Percentiles rank a stretch among this genome's conserved stretches.
Evolutionary conservation across 2,888 invertebrate species (phyloP).

Genomic region (Mylabris sibirica): DNA sequence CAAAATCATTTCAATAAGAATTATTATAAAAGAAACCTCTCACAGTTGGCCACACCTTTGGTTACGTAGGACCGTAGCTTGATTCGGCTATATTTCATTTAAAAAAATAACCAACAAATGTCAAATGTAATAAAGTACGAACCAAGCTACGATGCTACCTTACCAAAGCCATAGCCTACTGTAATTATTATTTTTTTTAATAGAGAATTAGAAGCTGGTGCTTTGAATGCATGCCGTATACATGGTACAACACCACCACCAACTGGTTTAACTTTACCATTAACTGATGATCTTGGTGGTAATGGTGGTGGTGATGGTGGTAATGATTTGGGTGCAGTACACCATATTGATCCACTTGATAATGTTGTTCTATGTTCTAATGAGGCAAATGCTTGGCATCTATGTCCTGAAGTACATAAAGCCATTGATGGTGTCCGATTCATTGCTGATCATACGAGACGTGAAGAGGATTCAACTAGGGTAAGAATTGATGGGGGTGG

Average conservation of each 20-base stretch:
- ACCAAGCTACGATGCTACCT: too few species aligned
- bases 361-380: slow-evolving; percentile 55
- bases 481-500: slow-evolving; percentile 68
- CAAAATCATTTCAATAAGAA: too few species aligned
- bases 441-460: slow-evolving; percentile 90
- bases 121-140: too few species aligned
- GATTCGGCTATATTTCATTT: too few species aligned
- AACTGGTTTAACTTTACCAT: slow-evolving; percentile 60
- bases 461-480: slow-evolving; percentile 90
- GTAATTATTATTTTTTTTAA: too few species aligned
- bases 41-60: too few species aligned
- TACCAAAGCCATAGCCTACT: too few species aligned
- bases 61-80: too few species aligned
- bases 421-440: slow-evolving; percentile 92
- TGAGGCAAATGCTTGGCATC: slow-evolving; percentile 81
- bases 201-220: slow-evolving; percentile 67
- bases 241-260: slow-evolving; percentile 70
- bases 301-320: slow-evolving; percentile 58
- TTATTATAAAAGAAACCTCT: too few species aligned
- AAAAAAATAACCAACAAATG: too few species aligned
- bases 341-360: slow-evolving; percentile 48
- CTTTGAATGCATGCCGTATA: slow-evolving; percentile 66
- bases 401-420: slow-evolving; percentile 90
- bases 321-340: slow-evolving; percentile 62
- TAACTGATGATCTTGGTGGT: slow-evolving; percentile 57